These are phyloP conservation scores for Trilocha varians DNA, from an alignment of 2,888 invertebrate genomes.

Conservation along the genomic window DNA sequence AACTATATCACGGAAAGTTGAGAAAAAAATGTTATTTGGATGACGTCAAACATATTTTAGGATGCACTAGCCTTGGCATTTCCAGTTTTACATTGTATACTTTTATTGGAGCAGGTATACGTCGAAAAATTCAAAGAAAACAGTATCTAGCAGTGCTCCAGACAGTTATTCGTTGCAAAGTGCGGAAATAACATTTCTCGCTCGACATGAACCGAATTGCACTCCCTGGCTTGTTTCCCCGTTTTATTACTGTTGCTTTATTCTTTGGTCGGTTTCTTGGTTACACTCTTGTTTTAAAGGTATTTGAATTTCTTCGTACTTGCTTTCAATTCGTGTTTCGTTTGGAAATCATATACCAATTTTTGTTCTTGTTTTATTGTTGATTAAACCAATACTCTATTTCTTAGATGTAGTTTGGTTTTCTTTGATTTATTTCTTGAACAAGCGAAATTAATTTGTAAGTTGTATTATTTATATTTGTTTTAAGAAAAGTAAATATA, in stretches of 20 bases:
- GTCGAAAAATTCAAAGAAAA: slow-evolving; percentile 25
- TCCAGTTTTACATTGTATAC: neutral
- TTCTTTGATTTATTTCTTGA: no score
- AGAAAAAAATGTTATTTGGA: no score
- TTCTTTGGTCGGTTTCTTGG: slow-evolving; percentile 10
- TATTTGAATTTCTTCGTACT: neutral
- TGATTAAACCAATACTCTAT: no score
- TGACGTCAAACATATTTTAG: no score
- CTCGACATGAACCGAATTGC: slow-evolving; percentile 33
- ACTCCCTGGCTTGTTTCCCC: slow-evolving; percentile 27
- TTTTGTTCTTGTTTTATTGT: neutral
- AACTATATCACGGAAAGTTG: no score
- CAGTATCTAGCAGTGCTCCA: slow-evolving; percentile 21
- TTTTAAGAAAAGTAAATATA: no score
- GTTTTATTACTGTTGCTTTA: slow-evolving; percentile 30
- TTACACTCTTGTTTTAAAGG: slow-evolving; percentile 6
- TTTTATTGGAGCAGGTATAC: slow-evolving; percentile 9
- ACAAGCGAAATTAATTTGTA: no score
- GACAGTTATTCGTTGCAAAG: slow-evolving; percentile 35
- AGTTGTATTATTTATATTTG: no score
- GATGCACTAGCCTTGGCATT: no score
- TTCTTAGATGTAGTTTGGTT: no score
- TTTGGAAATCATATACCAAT: no score
- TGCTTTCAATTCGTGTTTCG: neutral
- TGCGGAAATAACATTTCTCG: slow-evolving; percentile 32